Base-by-base conservation (phyloP, 2,888 invertebrate genomes). In the Noctuana brunneofusca region DNA sequence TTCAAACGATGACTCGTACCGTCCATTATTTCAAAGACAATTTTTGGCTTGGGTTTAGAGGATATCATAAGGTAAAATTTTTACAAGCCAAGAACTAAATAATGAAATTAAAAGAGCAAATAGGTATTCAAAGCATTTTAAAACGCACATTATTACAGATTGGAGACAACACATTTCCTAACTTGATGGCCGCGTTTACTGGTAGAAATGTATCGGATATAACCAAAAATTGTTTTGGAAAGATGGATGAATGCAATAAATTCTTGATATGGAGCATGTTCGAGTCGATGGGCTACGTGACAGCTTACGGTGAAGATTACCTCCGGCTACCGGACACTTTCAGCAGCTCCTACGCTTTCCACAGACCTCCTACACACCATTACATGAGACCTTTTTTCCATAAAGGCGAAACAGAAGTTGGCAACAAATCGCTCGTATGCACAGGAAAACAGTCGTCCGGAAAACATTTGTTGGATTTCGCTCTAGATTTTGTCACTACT, bases 91-190 rank as follows among this genome's bases (percentile, higher is more conserved):
- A 11, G 9, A 18, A 43, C 9, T n/a, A 18, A 43, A 41, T 2
- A 2, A 55, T 24, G 8, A 16, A 16, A 55, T 55, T 32, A 2
- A 9, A 8, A 20, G 3, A 5, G 27, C 27, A 4, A 11, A 12
- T 12, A 46, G 1, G 16, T 20, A 2, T 20, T 12, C 12, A 12
- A 20, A 46, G 20, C 12, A 3, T 12, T 46, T 46, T 46, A 11
- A 46, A 22, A 12, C 4, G 20, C 12, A 30, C 11, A 38, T 64
- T 46, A 38, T 79, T 80, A 32, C 77, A 96, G 93, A 93, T 96
- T 66, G 97, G 94, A 6, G 97, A 97, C 75, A 98, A 98, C 75
- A 98, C 97, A 0, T 97, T 96, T 76, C 97, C 98, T 0, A 98
- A 98, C 83, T 84, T 98, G 55, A 95, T 97, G 93, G 96, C 97